Base-by-base conservation (phyloP, 2,888 invertebrate species). In the Epistrophe eligans region DNA sequence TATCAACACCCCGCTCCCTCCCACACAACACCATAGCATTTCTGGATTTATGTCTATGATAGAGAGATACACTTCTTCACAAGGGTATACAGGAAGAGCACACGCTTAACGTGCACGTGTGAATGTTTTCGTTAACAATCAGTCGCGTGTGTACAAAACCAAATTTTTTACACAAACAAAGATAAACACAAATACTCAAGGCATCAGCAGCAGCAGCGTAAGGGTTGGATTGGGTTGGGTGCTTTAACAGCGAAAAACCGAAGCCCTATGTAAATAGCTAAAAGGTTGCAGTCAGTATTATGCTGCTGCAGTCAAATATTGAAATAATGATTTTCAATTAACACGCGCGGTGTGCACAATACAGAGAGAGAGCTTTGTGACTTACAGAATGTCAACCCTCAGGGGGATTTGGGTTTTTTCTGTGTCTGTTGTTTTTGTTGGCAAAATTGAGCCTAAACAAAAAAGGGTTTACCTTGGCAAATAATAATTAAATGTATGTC, bases 251-350 rank as follows among this genome's bases (percentile, higher is more conserved):
- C 6, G 9, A 40, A n/a, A 66, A 50, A 48, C 67, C 57, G 45
- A 52, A 60, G 70, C 50, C 62, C 32, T 85, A 66, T 79, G 79
- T 60, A 83, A 82, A 87, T 73, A 87, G 79, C 76, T 76, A 8
- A 66, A 76, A 76, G 79, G 74, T 71, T 83, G 82, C 76, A 71
- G 40, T 50, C 13, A 32, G 50, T 52, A 52, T 67, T 50, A 19
- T 64, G 71, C 62, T 79, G 73, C 76, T 76, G 79, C 82, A 79
- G 79, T 71, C 79, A 89, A 89, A 90, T 89, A 90, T 89, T 90
- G 89, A 89, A 89, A 89, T 89, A 89, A 89, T 89, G 89, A 89
- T 89, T 90, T 90, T 90, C 90, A 89, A 90, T 89, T 90, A 89
- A 89, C 89, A 88, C 83, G 80, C 84, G 82, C 72, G 72, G 77